Conservation (phyloP, 1,140 invertebrate species). For the Cyrtorhinus lividipennis region DNA sequence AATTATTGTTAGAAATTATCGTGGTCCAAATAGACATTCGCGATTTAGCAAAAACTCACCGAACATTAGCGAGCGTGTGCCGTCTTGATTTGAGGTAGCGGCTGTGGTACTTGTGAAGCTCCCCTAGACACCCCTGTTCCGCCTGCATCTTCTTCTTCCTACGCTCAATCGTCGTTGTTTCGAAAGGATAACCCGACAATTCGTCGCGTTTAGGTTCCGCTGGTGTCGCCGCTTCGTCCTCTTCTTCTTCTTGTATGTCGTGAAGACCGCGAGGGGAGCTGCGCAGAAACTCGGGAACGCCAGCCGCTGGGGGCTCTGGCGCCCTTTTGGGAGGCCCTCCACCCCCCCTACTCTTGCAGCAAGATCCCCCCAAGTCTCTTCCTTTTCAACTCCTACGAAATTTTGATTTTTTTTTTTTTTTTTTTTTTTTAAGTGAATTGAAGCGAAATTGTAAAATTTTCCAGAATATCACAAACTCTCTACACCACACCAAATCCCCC, state of each 20-base stretch:
- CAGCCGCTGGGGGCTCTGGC: slow-evolving; percentile 21
- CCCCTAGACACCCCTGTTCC: slow-evolving; percentile 72
- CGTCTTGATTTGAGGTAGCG: slow-evolving; percentile 62
- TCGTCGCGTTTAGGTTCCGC: background rate
- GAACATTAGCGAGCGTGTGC: slow-evolving; percentile 73
- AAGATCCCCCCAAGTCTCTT: slow-evolving; percentile 4
- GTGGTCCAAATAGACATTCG: too few species aligned
- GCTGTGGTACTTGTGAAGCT: slow-evolving; percentile 71
- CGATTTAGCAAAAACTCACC: slow-evolving; percentile 50
- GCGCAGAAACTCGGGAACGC: background rate
- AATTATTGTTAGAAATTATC: too few species aligned
- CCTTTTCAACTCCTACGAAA: background rate
- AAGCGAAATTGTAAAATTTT: too few species aligned
- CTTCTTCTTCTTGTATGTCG: slow-evolving; percentile 39
- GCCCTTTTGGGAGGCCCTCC: slow-evolving; percentile 23
- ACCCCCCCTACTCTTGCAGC: slow-evolving; percentile 3
- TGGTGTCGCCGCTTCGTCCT: slow-evolving; percentile 20
- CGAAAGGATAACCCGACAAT: slow-evolving; percentile 5
- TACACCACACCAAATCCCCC: too few species aligned
- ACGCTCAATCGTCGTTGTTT: slow-evolving; percentile 4
- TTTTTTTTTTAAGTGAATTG: too few species aligned
- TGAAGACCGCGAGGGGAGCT: slow-evolving; percentile 33
- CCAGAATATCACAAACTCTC: too few species aligned
- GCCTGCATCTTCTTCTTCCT: slow-evolving; percentile 52
- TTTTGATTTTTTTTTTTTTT: too few species aligned